These are phyloP conservation scores for Cerastis leucographa DNA, from an alignment of 2,888 invertebrate genomes.

Conservation along the genomic window DNA sequence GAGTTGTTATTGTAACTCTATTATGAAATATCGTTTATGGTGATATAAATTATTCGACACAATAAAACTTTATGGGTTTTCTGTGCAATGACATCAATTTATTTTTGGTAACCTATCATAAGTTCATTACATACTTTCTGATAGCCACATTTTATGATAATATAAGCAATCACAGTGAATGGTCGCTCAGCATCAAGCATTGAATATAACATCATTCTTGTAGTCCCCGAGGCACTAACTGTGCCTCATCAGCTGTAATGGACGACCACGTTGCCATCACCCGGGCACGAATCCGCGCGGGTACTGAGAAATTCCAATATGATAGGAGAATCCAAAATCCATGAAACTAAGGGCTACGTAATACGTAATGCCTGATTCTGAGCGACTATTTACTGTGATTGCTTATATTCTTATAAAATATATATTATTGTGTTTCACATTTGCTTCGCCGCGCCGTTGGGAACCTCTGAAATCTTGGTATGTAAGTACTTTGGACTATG, in stretches of 20 bases:
- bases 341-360: neutral
- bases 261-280: neutral
- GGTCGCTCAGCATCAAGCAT: constrained; percentile 7
- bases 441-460: constrained; percentile 30
- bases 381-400: too few relatives aligned
- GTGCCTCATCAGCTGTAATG: neutral
- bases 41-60: neutral
- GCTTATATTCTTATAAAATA: too few relatives aligned
- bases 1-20: neutral
- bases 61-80: too few relatives aligned
- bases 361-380: too few relatives aligned
- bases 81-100: neutral
- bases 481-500: constrained; percentile 15
- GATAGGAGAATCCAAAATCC: neutral
- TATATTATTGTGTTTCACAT: constrained; percentile 32
- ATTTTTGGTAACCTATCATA: neutral
- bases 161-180: constrained; percentile 23
- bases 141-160: neutral
- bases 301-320: neutral
- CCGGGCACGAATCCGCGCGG: neutral
- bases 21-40: neutral
- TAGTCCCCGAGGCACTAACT: neutral
- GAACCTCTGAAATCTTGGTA: constrained; percentile 24
- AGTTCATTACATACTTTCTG: neutral
- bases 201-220: too few relatives aligned